Conservation (phyloP, 2,113 vertebrate genomes). For the Xyliphius kryptos region DNA sequence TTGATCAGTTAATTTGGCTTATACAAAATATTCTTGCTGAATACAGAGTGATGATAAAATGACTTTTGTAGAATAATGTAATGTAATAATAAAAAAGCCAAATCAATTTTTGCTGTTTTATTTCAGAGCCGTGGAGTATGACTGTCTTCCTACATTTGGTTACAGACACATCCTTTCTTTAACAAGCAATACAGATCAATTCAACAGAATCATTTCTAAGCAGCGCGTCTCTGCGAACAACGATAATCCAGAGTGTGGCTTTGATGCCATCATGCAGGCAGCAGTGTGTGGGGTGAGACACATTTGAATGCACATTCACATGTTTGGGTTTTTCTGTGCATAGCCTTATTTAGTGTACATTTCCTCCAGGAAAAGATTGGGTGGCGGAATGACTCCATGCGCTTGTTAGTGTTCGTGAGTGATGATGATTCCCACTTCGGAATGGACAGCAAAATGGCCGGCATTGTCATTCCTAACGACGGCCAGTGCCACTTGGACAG, state of each 20-base stretch:
- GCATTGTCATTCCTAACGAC: constrained; percentile 93
- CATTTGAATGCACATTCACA: neutral
- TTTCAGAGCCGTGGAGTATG: constrained; percentile 58
- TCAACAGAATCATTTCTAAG: constrained; percentile 81
- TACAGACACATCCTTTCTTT: constrained; percentile 85
- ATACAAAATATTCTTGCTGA: too few species aligned
- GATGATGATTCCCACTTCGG: constrained; percentile 95
- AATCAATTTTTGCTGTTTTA: too few species aligned
- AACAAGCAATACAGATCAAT: constrained; percentile 78
- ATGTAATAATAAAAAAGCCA: too few species aligned
- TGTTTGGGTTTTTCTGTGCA: neutral
- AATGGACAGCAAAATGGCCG: constrained; percentile 96
- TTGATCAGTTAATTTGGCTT: too few species aligned
- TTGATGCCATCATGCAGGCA: constrained; percentile 95
- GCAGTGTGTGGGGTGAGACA: constrained; percentile 87
- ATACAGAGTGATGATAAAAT: too few species aligned
- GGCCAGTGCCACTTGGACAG: constrained; percentile 88
- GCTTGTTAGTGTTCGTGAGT: constrained; percentile 91
- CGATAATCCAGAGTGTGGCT: constrained; percentile 85
- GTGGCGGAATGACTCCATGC: constrained; percentile 94
- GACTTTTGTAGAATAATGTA: too few species aligned
- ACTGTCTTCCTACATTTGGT: constrained; percentile 84
- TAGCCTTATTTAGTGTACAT: constrained; percentile 7
- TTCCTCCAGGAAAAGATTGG: constrained; percentile 84
- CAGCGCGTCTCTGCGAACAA: constrained; percentile 86